A percentile compares a stretch with the other conserved stretches of the same genome.
Conservation (phyloP, 2,797 vertebrate species). For the Phrynocephalus forsythii region DNA sequence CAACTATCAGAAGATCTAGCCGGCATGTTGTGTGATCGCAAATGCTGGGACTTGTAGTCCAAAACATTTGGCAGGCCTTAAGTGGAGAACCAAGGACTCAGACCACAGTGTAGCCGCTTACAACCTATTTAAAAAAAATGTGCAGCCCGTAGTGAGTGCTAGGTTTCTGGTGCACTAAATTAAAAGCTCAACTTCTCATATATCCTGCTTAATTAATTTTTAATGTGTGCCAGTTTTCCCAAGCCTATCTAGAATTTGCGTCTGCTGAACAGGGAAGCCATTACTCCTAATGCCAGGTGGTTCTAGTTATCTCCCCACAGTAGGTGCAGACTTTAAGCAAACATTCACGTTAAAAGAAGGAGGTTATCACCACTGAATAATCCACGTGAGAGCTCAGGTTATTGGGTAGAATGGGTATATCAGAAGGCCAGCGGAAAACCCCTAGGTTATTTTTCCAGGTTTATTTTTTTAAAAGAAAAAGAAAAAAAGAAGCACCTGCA, state of each 20-base stretch:
- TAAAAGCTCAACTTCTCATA: not conserved
- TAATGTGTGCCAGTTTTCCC: not conserved
- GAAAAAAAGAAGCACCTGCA: slow-evolving; percentile 54
- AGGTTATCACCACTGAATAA: slow-evolving; percentile 51
- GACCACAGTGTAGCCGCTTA: not conserved
- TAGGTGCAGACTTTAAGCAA: slow-evolving; percentile 28
- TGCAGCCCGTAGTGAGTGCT: not conserved
- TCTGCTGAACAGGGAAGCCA: not conserved
- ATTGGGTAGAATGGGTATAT: slow-evolving; percentile 68
- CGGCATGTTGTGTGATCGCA: not conserved
- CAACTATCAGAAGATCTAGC: not conserved
- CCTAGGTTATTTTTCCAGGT: slow-evolving; percentile 68
- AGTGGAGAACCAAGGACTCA: not conserved
- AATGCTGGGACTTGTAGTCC: not conserved
- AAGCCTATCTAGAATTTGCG: not conserved
- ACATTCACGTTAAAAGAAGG: slow-evolving; percentile 57
- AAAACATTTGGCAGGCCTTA: not conserved
- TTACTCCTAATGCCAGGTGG: slow-evolving; percentile 1
- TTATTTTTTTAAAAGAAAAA: slow-evolving; percentile 61
- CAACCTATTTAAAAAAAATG: not conserved
- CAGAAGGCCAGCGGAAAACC: slow-evolving; percentile 75
- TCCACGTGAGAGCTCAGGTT: slow-evolving; percentile 40
- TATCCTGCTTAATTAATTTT: not conserved
- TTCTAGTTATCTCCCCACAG: slow-evolving; percentile 11
- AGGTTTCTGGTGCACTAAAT: not conserved